A percentile compares a stretch with the other conserved stretches of the same genome.
Conservation (phyloP, 1,140 invertebrate species). For the Antheraea pernyi region DNA sequence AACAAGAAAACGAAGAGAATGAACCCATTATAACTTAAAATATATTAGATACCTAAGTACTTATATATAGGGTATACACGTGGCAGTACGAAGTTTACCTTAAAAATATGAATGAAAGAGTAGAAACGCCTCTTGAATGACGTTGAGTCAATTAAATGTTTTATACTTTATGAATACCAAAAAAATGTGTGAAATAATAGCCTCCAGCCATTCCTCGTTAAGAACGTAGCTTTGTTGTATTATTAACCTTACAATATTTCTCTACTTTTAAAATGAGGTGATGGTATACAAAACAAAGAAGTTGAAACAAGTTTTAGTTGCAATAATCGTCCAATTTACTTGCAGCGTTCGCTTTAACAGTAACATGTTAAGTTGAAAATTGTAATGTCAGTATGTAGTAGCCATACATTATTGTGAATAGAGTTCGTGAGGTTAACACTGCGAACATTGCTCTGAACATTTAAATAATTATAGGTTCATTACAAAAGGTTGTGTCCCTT, state of each 20-base stretch:
- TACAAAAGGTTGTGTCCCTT: neutral
- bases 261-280: neutral
- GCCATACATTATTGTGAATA: neutral
- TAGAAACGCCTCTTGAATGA: neutral
- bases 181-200: neutral
- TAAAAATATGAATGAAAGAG: neutral
- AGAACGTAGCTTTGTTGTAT: neutral
- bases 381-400: neutral
- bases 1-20: too few species aligned
- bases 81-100: neutral
- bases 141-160: neutral
- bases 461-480: slow-evolving; percentile 5
- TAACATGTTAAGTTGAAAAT: neutral
- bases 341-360: neutral
- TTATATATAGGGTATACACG: neutral
- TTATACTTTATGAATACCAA: neutral
- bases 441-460: neutral
- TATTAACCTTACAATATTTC: neutral
- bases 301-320: neutral
- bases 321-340: neutral
- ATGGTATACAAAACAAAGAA: neutral
- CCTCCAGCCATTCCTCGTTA: neutral
- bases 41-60: too few species aligned
- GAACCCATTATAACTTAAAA: too few species aligned
- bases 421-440: neutral